Evolutionary conservation across 2,797 vertebrate species (phyloP), one percentile per base, ranked within the genome.

Genomic region (Scarus forsteni): DNA sequence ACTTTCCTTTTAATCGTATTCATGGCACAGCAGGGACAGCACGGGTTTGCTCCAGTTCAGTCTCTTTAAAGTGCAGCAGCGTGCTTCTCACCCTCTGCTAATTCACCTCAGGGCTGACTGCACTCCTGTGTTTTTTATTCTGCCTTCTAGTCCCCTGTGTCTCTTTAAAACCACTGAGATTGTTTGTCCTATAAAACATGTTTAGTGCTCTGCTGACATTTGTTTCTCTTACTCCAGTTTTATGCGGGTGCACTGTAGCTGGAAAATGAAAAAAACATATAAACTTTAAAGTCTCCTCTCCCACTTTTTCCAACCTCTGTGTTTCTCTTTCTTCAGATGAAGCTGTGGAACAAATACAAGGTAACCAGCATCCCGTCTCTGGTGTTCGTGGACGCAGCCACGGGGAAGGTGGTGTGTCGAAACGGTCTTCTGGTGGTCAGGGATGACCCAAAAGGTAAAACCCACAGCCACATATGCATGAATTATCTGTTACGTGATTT

Each of bases 341-440:
- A 98, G 91, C 95, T 99, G 78, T 99, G 98, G 98, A 99, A 98
- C 94, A 99, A 98, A 87, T 99, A 98, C 90, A 97, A 98, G 86
- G 96, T 99, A 74, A 99, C 98, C 92, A 99, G 97, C 88, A 96
- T 99, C 90, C 98, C 98, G 39, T 98, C 98, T 10, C 94, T 99
- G 88, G 97, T 99, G 92, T 99, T 99, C 92, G 95, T 99, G 81
- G 98, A 99, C 7, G 96, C 96, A 40, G 81, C 92, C 68, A 96
- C 94, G 0, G 98, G 97, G 86, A 98, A 97, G 89, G 95, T 97
- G 46, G 96, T 99, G 79, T 98, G 98, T 93, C 95, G 97, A 80
- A 99, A 99, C 0, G 98, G 98, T 56, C 95, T 99, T 48, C 91
- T 99, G 80, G 97, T 99, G 80, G 97, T 99, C 87, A 93, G 95